Base-by-base conservation (phyloP, 2,888 invertebrate genomes). In the Creontiades dilutus region DNA sequence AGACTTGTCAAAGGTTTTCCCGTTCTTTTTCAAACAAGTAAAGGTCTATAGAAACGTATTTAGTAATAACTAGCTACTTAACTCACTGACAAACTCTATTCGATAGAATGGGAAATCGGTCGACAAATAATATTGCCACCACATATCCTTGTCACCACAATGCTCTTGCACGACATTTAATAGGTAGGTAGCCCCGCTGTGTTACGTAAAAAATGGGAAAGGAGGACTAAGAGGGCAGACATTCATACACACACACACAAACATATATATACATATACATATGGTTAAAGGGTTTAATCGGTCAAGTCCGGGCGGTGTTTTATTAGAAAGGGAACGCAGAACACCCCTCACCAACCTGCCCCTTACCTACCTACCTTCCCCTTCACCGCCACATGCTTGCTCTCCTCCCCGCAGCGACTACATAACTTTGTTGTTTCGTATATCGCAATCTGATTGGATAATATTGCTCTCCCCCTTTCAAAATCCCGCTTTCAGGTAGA, bases 401-500 rank as follows among this genome's bases (percentile, higher is more conserved):
- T 48, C 81, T 47, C 47, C 86, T 37, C 46, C 47, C 86, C 75
- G 75, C 55, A 28, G 13, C 28, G 48, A 47, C 86, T 86, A 75
- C 75, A 86, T 86, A 86, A 86, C 86, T 85, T 85, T 14, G 85
- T 85, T 85, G 85, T 85, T 85, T 86, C 86, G 86, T 86, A 86
- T 86, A 86, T 86, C 86, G 86, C 86, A 86, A 86, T 86, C 68
- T 23, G 86, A 75, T 86, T 86, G 86, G 75, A 86, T 86, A 86
- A 86, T 86, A 75, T 86, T 75, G 61, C 19, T 57, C 13, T 46
- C 68, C 68, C 37, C 27, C 86, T 86, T 86, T 75, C 68, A 86
- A 86, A 86, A 61, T 47, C 86, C 11, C 68, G 27, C 68, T 68
- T 68, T 68, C 68, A 23, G 68, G n/a, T 11, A 47, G 19, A 14